These are phyloP conservation scores for Amphiprion clarkii DNA, from an alignment of 2,797 vertebrate species.

Conservation along the genomic window DNA sequence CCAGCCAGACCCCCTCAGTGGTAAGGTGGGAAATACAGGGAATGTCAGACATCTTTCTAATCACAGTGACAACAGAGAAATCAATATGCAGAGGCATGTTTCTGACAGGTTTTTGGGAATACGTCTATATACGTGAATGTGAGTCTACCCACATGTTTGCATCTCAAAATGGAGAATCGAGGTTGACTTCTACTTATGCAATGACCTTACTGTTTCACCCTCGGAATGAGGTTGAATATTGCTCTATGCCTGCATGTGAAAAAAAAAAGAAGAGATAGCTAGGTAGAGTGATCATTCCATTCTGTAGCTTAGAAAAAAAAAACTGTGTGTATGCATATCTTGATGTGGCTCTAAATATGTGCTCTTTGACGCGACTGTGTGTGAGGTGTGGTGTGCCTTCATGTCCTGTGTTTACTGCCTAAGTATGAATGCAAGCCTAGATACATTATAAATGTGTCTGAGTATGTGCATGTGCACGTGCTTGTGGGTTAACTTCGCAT, in stretches of 20 bases:
- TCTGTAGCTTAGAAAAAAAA: slow-evolving; percentile 43
- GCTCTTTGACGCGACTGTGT: slow-evolving; percentile 35
- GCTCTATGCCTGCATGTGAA: slow-evolving; percentile 52
- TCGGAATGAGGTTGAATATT: slow-evolving; percentile 69
- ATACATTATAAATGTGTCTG: slow-evolving; percentile 17
- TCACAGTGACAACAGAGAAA: slow-evolving; percentile 68
- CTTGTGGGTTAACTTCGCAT: slow-evolving; percentile 65
- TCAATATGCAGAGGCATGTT: slow-evolving; percentile 82
- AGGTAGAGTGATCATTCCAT: slow-evolving; percentile 47
- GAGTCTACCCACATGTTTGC: slow-evolving; percentile 70
- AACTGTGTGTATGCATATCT: slow-evolving; percentile 72
- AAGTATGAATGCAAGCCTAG: slow-evolving; percentile 31
- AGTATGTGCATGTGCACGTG: slow-evolving; percentile 7
- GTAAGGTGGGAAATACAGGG: slow-evolving; percentile 54
- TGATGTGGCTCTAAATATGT: slow-evolving; percentile 56
- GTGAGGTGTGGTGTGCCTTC: slow-evolving; percentile 20
- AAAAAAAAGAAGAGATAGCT: slow-evolving; percentile 28
- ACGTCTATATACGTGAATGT: slow-evolving; percentile 53
- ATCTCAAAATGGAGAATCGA: slow-evolving; percentile 69
- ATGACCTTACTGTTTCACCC: slow-evolving; percentile 77
- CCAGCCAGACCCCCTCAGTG: slow-evolving; percentile 59
- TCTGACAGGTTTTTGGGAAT: slow-evolving; percentile 72
- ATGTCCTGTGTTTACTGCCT: slow-evolving; percentile 38
- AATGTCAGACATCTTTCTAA: slow-evolving; percentile 71
- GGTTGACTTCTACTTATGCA: slow-evolving; percentile 73